These are phyloP conservation scores for Podarcis muralis DNA, from an alignment of 2,113 vertebrate species.

Conservation along the genomic window DNA sequence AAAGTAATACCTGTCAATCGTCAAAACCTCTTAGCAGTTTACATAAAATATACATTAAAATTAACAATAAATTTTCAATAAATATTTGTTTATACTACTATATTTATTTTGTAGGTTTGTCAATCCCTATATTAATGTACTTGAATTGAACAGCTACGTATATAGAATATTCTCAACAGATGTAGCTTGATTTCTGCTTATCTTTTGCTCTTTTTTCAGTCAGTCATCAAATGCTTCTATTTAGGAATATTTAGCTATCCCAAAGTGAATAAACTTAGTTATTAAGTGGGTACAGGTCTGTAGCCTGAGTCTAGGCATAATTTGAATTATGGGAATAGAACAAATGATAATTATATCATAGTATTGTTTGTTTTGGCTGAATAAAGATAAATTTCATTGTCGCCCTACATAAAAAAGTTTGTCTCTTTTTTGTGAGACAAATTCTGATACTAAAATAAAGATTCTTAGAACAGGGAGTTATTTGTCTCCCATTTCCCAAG, in stretches of 20 bases:
- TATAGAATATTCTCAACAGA: neutral
- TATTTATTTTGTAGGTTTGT: neutral
- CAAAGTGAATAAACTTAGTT: neutral
- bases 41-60: too few species aligned
- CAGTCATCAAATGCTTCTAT: neutral
- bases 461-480: neutral
- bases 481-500: neutral
- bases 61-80: neutral
- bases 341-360: conserved; percentile 16
- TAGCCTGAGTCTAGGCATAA: conserved; percentile 1
- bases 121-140: too few species aligned
- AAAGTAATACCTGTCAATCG: too few species aligned
- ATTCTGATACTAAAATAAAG: neutral
- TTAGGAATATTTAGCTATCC: neutral
- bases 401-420: neutral
- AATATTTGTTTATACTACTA: neutral
- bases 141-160: neutral
- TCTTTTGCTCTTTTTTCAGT: neutral
- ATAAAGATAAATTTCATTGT: conserved; percentile 7
- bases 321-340: neutral
- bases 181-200: neutral
- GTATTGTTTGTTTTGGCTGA: neutral
- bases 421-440: neutral
- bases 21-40: too few species aligned
- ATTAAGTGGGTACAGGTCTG: neutral